phyloP scores from a whole-genome alignment of 2,888 invertebrate genomes.

The Anarsia innoxiella region DNA sequence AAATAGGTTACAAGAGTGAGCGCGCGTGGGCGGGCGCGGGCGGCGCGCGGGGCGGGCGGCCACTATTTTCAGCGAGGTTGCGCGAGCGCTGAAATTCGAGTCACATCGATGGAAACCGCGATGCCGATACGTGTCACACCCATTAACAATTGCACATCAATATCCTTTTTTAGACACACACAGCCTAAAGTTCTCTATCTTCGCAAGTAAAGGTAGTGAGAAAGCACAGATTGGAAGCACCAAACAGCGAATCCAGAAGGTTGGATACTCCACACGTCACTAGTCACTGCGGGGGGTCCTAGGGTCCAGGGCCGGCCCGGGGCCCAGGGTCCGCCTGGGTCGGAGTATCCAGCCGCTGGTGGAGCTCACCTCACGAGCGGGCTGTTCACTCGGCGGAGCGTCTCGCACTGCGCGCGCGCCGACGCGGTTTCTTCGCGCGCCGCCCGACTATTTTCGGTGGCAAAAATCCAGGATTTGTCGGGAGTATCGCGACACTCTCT shows the following conservation, averaged over 20 bases:
- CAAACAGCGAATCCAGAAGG: conserved; percentile 23
- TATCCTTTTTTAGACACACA: conserved; percentile 3
- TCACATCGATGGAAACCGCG: conserved; percentile 42
- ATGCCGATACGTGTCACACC: conserved; percentile 9
- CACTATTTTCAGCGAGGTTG: conserved; percentile 74
- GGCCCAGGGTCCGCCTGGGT: conserved; percentile 18
- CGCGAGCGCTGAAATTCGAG: conserved; percentile 66
- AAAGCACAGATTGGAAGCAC: conserved; percentile 16
- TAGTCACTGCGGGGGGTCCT: conserved; percentile 18
- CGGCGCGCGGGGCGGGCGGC: conserved; percentile 30
- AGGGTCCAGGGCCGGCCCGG: conserved; percentile 24
- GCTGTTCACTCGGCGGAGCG: conserved; percentile 75
- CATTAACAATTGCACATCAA: background rate
- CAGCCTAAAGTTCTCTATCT: conserved; percentile 19
- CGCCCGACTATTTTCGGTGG: conserved; percentile 73
- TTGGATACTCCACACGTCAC: conserved; percentile 51
- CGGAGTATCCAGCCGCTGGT: conserved; percentile 44
- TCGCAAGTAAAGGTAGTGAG: background rate
- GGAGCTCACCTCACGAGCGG: conserved; percentile 67
- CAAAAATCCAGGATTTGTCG: conserved; percentile 71
- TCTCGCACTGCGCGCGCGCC: conserved; percentile 68
- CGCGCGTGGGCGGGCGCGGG: conserved; percentile 28
- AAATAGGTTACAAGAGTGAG: conserved; percentile 60
- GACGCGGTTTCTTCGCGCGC: conserved; percentile 53
- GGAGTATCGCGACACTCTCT: conserved; percentile 42